Percentiles rank a stretch among this genome's conserved stretches.
Evolutionary conservation across 2,797 vertebrate species (phyloP).

Genomic region (Malurus leucopterus): DNA sequence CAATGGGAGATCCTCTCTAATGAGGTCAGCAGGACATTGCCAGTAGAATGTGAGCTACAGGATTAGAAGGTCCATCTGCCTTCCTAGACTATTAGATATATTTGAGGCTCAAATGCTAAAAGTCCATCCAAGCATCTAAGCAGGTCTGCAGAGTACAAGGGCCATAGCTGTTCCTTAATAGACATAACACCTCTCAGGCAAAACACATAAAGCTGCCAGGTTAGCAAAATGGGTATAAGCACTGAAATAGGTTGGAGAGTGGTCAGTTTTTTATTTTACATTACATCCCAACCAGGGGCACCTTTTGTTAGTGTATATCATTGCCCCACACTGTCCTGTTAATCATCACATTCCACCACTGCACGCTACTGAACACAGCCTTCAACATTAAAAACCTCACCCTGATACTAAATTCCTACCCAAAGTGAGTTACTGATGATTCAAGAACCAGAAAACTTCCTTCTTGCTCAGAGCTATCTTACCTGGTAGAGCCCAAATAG

Average conservation of each 20-base stretch:
- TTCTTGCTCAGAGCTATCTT: not conserved
- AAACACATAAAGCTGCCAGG: not conserved
- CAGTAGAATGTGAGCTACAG: not conserved
- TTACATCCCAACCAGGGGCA: not conserved
- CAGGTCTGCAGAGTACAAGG: not conserved
- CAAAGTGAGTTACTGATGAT: not conserved
- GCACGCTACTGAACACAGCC: not conserved
- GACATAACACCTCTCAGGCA: not conserved
- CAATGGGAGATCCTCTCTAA: not conserved
- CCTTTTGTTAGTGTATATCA: not conserved
- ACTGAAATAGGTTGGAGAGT: not conserved
- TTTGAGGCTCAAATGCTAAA: not conserved
- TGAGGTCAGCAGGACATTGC: not conserved
- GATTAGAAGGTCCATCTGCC: not conserved
- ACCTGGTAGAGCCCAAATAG: not conserved
- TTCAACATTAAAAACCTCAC: not conserved
- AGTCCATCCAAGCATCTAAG: not conserved
- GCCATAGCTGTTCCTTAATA: not conserved
- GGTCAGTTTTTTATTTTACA: not conserved
- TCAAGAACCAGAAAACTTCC: not conserved
- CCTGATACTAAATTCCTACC: not conserved
- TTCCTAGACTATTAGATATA: not conserved
- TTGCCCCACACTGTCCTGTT: not conserved
- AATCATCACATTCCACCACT: not conserved
- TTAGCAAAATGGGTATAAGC: not conserved